Evolutionary conservation across 2,888 invertebrate genomes (phyloP), one percentile per base, ranked within the genome.

Genomic region (Drosophila fungiperda): DNA sequence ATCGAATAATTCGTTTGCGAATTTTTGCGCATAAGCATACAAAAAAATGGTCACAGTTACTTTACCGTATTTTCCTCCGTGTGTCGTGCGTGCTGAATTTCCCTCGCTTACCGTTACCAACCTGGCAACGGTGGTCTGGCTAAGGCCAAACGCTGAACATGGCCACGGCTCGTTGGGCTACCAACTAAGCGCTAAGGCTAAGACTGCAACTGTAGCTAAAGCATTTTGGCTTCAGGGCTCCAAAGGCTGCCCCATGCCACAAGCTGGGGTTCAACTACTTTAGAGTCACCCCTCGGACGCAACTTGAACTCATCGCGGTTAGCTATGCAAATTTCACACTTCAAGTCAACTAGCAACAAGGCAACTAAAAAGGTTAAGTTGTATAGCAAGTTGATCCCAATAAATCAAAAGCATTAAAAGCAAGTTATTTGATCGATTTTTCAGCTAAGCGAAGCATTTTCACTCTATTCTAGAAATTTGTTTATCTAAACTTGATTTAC

Each of bases 61-160:
- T 76, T 84, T 69, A 73, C 68, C 69, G 68, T 78, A 75, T 82
- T 77, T 82, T 58, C 54, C 20, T 55, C 60, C 53, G 72, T 67
- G 70, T 80, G 79, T 87, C 87, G 87, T 89, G 87, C 87, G 87
- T 87, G 87, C 55, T 87, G 83, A 87, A 89, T 87, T 84, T 78
- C 80, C 75, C 80, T 82, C 65, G 83, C 87, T 84, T 81, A 83
- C 87, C 87, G 89, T 87, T 87, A 84, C 78, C 76, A 82, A 81
- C 57, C 45, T 8, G 33, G 52, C 1, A 52, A 52, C 52, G 32
- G 4, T 54, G 20, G 38, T 57, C 20, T 20, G 33, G 23, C 45
- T 15, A 23, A 8, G 23, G 45, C 45, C 45, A n/a, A n/a, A 60
- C 26, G 45, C 36, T 32, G 65, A 48, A 53, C 64, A 60, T 81